Conservation (phyloP, 2,113 vertebrate species). For the Potamarius usumacintae region DNA sequence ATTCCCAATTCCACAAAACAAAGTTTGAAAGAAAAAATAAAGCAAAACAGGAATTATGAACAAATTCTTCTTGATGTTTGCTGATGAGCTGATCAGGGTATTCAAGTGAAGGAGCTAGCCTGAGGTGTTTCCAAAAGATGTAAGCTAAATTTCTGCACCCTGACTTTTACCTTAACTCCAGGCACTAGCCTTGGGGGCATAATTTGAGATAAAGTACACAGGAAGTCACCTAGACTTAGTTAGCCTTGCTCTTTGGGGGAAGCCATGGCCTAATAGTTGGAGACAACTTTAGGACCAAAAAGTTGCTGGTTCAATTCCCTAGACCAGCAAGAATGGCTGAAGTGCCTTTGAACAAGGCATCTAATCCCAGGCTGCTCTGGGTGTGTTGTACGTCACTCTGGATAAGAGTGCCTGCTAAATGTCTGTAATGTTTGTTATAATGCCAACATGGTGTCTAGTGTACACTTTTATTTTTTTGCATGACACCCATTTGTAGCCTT, state of each 20-base stretch:
- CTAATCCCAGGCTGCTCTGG: too few species aligned
- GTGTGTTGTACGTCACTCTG: too few species aligned
- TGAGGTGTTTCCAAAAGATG: neutral
- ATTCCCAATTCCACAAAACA: neutral
- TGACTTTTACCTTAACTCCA: neutral
- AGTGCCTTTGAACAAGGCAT: too few species aligned
- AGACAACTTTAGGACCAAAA: too few species aligned
- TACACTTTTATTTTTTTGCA: neutral
- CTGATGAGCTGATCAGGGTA: neutral
- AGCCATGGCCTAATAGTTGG: too few species aligned
- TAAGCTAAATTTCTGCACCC: neutral
- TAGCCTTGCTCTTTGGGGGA: neutral
- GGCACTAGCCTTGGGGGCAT: neutral
- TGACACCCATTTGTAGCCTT: neutral
- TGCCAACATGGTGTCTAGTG: neutral
- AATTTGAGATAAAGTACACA: neutral
- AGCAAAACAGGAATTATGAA: neutral
- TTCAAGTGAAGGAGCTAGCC: neutral
- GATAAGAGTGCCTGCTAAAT: too few species aligned
- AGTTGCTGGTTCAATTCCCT: too few species aligned
- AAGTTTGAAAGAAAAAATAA: neutral
- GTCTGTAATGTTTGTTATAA: too few species aligned
- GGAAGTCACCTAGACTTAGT: neutral
- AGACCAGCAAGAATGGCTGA: too few species aligned
- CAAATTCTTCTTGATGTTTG: neutral